A percentile compares a stretch with the other conserved stretches of the same genome.
phyloP scores from a whole-genome alignment of 2,888 invertebrate species.

The Nematopogon swammerdamellus region DNA sequence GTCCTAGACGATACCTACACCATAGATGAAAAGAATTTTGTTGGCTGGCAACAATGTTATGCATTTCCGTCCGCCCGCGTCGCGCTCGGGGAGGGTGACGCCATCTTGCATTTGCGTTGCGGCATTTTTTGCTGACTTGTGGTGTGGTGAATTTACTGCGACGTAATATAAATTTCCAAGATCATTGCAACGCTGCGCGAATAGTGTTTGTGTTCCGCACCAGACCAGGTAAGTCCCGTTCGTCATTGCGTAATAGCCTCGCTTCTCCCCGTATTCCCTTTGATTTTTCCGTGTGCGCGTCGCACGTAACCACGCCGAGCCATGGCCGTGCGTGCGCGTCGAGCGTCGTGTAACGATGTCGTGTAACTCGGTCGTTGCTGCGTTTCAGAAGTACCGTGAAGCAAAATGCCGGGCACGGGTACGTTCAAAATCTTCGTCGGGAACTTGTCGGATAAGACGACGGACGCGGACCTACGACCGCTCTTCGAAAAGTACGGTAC shows the following conservation, averaged over 20 bases:
- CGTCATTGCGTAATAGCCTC: not conserved
- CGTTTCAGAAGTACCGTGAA: slow-evolving; percentile 39
- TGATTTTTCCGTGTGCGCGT: not conserved
- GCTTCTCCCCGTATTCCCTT: not conserved
- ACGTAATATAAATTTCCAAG: too few species aligned
- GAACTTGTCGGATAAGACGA: slow-evolving; percentile 91
- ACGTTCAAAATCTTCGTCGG: slow-evolving; percentile 98
- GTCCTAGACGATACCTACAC: too few species aligned
- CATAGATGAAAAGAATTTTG: too few species aligned
- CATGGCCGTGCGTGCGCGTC: not conserved
- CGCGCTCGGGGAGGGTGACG: slow-evolving; percentile 13
- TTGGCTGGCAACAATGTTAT: too few species aligned
- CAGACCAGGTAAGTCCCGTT: slow-evolving; percentile 2
- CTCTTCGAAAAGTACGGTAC: slow-evolving; percentile 96
- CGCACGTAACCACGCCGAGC: not conserved
- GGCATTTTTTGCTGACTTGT: too few species aligned
- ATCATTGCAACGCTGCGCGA: too few species aligned
- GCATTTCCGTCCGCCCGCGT: too few species aligned
- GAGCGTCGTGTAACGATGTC: not conserved
- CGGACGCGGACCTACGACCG: slow-evolving; percentile 83
- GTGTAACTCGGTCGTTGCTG: slow-evolving; percentile 18
- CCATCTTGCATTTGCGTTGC: slow-evolving; percentile 18
- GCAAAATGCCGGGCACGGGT: slow-evolving; percentile 86
- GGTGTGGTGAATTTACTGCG: too few species aligned
- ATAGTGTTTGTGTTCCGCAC: not conserved